Evolutionary conservation across 2,888 invertebrate genomes (phyloP).

Genomic region (Pheosia tremula): DNA sequence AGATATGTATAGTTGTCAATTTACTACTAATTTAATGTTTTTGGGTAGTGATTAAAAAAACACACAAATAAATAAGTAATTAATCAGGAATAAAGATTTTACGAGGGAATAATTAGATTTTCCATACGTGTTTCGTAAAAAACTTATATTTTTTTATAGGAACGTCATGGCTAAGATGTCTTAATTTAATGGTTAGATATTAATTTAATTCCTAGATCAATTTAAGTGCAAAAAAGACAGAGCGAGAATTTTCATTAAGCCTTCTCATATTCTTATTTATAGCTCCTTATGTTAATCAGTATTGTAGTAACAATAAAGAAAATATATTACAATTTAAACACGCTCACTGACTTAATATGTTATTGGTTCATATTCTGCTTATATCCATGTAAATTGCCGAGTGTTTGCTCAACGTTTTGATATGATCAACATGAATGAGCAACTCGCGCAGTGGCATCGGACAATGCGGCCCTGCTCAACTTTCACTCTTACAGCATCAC

Average conservation of each 20-base stretch:
- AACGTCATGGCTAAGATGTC: no score
- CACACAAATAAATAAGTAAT: background rate
- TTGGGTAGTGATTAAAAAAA: slow-evolving; percentile 18
- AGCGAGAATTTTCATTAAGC: no score
- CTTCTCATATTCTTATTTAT: no score
- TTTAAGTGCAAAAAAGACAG: no score
- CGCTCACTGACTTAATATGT: background rate
- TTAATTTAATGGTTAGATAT: no score
- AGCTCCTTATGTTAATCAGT: no score
- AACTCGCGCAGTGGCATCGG: slow-evolving; percentile 23
- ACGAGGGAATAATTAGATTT: slow-evolving; percentile 26
- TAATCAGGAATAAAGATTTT: slow-evolving; percentile 20
- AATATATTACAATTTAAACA: no score
- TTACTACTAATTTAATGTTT: slow-evolving; percentile 3
- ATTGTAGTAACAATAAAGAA: no score
- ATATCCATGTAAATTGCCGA: background rate
- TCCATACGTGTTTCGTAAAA: slow-evolving; percentile 17
- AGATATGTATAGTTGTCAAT: background rate
- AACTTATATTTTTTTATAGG: background rate
- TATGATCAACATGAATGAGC: slow-evolving; percentile 26
- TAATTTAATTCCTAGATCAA: no score
- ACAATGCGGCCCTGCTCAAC: slow-evolving; percentile 63
- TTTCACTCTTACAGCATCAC: slow-evolving; percentile 81
- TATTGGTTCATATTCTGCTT: background rate
- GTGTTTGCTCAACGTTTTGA: background rate